Evolutionary conservation across 1,140 invertebrate genomes (phyloP).

Genomic region (Latrodectus geometricus): DNA sequence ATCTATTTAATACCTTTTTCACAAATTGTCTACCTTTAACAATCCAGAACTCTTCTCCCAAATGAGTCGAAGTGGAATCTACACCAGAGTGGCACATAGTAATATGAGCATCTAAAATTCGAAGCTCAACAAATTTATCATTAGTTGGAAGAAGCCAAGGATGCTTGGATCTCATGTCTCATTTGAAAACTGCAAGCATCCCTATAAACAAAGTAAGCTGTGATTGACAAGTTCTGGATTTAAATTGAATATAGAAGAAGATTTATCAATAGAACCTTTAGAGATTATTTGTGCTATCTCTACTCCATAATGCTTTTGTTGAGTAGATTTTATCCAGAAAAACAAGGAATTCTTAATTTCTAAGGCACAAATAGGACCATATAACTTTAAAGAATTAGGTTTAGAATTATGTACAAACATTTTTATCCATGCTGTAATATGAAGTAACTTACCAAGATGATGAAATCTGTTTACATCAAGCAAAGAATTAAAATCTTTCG

Average conservation of each 20-base stretch:
- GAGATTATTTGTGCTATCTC: background rate
- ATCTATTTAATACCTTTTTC: background rate
- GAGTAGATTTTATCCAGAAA: background rate
- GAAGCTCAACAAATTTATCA: background rate
- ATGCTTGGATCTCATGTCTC: background rate
- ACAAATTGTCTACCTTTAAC: slow-evolving; percentile 13
- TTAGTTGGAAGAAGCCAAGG: background rate
- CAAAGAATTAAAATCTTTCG: background rate
- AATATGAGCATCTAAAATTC: background rate
- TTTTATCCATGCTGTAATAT: no score
- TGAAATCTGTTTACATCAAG: background rate
- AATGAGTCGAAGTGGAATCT: background rate
- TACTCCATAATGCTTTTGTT: background rate
- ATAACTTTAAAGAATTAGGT: no score
- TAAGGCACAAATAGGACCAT: no score
- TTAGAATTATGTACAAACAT: no score
- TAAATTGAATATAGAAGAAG: background rate
- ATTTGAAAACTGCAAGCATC: background rate
- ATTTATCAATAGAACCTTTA: background rate
- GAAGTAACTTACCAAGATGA: no score
- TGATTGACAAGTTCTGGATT: background rate
- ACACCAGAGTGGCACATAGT: background rate
- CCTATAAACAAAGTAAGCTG: background rate
- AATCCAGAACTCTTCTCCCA: background rate
- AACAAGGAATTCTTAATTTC: background rate